Conservation (phyloP, 1,140 invertebrate species). For the Zaprionus lachaisei region DNA sequence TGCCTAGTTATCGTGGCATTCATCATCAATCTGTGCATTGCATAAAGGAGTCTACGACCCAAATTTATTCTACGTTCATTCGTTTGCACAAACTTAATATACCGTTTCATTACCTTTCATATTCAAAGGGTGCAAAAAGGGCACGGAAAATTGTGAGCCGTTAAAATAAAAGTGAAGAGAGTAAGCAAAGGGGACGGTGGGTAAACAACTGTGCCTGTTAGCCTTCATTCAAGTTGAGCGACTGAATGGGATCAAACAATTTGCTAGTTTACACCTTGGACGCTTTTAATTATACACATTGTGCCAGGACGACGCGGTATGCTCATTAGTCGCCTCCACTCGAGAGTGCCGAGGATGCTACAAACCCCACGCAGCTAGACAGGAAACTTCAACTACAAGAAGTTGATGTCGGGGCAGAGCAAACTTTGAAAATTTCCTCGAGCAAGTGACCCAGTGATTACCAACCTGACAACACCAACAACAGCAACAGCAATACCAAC, state of each 20-base stretch:
- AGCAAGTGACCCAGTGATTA: conserved; percentile 69
- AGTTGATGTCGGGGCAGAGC: conserved; percentile 48
- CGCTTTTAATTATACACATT: conserved; percentile 82
- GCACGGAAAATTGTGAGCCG: conserved; percentile 19
- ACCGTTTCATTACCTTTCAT: background rate
- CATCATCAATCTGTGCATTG: too few relatives aligned
- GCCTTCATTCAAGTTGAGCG: conserved; percentile 24
- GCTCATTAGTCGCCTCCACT: conserved; percentile 61
- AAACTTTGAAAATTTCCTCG: conserved; percentile 71
- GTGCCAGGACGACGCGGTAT: conserved; percentile 46
- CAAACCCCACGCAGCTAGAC: conserved; percentile 19
- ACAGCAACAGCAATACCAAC: conserved; percentile 19
- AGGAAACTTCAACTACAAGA: conserved; percentile 49
- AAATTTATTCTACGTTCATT: background rate
- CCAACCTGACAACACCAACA: conserved; percentile 31
- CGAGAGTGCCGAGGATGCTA: background rate
- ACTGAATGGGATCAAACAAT: conserved; percentile 80
- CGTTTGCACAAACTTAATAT: background rate
- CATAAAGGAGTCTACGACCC: background rate
- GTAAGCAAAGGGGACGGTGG: background rate
- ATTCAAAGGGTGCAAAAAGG: conserved; percentile 36
- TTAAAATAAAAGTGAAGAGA: background rate
- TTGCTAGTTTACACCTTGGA: conserved; percentile 82
- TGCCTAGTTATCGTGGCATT: too few relatives aligned
- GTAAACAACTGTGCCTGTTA: conserved; percentile 18